Conservation (phyloP, 2,113 vertebrate genomes). For the Turnix velox region DNA sequence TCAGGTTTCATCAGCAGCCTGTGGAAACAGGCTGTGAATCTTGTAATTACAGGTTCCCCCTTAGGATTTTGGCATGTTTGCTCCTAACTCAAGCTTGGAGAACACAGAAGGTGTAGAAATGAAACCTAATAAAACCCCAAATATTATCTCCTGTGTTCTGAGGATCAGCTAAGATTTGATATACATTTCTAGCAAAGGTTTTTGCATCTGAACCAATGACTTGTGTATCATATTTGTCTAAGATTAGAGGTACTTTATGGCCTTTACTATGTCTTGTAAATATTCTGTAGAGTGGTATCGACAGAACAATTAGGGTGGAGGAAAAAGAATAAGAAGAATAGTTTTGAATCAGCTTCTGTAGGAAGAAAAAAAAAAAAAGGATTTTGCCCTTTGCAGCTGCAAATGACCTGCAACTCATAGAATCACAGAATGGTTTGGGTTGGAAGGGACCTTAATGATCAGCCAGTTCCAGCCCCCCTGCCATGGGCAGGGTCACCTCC, state of each 20-base stretch:
- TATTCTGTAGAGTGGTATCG: neutral
- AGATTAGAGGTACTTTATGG: slow-evolving; percentile 20
- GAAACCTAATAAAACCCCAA: slow-evolving; percentile 37
- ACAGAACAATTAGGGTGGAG: slow-evolving; percentile 17
- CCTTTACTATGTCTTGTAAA: slow-evolving; percentile 34
- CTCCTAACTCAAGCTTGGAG: neutral
- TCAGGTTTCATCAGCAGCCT: neutral
- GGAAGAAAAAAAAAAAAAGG: neutral
- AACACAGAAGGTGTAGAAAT: neutral
- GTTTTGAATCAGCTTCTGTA: neutral
- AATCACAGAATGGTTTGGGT: too few relatives aligned
- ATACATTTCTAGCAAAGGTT: slow-evolving; percentile 35
- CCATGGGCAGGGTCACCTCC: too few relatives aligned
- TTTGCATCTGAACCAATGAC: slow-evolving; percentile 5
- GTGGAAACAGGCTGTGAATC: slow-evolving; percentile 22
- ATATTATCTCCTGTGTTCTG: neutral
- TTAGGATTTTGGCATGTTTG: slow-evolving; percentile 13
- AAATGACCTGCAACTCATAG: neutral
- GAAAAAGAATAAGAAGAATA: neutral
- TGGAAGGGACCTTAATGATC: too few relatives aligned
- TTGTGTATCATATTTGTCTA: slow-evolving; percentile 19
- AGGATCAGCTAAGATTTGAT: slow-evolving; percentile 35
- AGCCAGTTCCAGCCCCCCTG: too few relatives aligned
- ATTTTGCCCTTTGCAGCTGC: neutral
- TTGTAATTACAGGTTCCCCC: neutral